Base-by-base conservation (phyloP, 2,113 vertebrate species). In the Gila orcuttii region DNA sequence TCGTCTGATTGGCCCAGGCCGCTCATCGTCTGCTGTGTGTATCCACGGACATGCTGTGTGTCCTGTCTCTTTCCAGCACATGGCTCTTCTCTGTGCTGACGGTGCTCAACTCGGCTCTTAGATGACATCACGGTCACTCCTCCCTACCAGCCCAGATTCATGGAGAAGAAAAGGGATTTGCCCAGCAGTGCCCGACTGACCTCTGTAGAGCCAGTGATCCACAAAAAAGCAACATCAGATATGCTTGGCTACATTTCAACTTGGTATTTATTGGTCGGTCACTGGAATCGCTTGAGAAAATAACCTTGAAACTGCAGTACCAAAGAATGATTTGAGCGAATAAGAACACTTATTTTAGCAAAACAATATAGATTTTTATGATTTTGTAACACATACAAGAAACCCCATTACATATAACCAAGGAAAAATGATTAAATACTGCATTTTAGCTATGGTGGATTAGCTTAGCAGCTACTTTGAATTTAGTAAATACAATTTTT, bases 51-150 rank as follows among this genome's bases (percentile, higher is more conserved):
- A 86, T 69, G 78, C 19, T 83, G 82, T 10, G 60, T 88, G 33
- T 52, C 86, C n/a, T 71, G 39, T n/a, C 74, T n/a, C 9, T 39
- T 36, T 60, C 69, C 83, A n/a, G 45, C 31, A 77, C 25, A 17
- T 64, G 28, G 69, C 69, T 74, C 31, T 45, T 82, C 64, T 55
- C 47, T 23, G 15, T 15, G 68, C 31, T 86, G 45, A 28, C 45
- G 78, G 74, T 76, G 59, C 83, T 92, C 86, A 78, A 33, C 64
- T 42, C 31, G 78, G 83, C 83, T 79, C 57, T 86, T 88, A 71
- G 87, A 90, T 84, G 89, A 91, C 93, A 92, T 93, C 74, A 87
- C 85, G 52, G 55, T 77, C 59, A 73, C 85, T 84, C 79, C 50
- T 13, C 79, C 4, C 8, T 23, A 42, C 84, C 88, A 78, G 33